These are phyloP conservation scores for Gymnocheta viridis DNA, from an alignment of 2,888 invertebrate genomes.

Conservation along the genomic window DNA sequence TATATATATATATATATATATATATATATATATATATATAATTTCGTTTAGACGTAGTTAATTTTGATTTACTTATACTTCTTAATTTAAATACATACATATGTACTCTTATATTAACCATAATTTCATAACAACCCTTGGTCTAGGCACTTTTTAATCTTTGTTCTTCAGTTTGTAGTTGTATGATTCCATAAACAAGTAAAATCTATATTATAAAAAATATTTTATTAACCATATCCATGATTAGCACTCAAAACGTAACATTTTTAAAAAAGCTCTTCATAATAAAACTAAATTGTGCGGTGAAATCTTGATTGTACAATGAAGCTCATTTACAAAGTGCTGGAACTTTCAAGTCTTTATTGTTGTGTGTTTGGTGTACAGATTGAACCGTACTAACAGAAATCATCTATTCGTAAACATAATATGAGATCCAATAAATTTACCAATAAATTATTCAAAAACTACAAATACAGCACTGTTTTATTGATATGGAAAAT, in stretches of 20 bases:
- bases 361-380: not conserved
- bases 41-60: slow-evolving; percentile 44
- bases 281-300: not conserved
- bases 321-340: slow-evolving; percentile 20
- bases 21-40: slow-evolving; percentile 3
- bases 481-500: not conserved
- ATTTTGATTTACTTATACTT: slow-evolving; percentile 39
- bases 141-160: slow-evolving; percentile 6
- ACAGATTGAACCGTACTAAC: not conserved
- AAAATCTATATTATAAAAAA: slow-evolving; percentile 15
- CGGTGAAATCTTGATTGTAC: slow-evolving; percentile 24
- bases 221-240: not conserved
- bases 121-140: not conserved
- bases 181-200: slow-evolving; percentile 20
- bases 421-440: slow-evolving; percentile 42
- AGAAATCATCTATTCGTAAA: slow-evolving; percentile 19
- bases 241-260: slow-evolving; percentile 3
- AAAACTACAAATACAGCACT: not conserved
- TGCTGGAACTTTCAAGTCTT: slow-evolving; percentile 2
- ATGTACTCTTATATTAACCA: slow-evolving; percentile 14
- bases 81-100: slow-evolving; percentile 18
- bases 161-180: not conserved
- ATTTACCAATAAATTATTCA: slow-evolving; percentile 51
- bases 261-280: not conserved
- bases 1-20: slow-evolving; percentile 2